These are phyloP conservation scores for Prionchulus punctatus DNA, from an alignment of 2,888 invertebrate genomes.

Conservation along the genomic window DNA sequence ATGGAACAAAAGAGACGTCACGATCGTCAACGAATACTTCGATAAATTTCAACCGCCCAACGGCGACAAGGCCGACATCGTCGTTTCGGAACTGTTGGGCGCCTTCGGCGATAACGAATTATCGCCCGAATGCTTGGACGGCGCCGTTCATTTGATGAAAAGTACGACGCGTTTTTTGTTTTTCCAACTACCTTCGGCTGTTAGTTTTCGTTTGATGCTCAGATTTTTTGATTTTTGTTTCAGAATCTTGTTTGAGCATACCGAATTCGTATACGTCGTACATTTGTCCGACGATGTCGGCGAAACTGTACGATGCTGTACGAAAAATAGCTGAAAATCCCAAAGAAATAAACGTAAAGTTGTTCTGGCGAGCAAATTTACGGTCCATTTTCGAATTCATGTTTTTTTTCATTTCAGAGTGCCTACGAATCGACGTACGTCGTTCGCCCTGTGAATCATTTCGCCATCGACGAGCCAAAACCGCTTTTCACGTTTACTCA, in stretches of 20 bases:
- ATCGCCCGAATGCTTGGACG: slow-evolving; percentile 60
- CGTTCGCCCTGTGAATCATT: slow-evolving; percentile 69
- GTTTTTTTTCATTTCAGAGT: slow-evolving; percentile 28
- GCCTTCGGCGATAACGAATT: slow-evolving; percentile 98
- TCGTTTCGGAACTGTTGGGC: slow-evolving; percentile 85
- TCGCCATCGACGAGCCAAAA: slow-evolving; percentile 55
- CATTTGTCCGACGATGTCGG: slow-evolving; percentile 76
- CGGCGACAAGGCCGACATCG: slow-evolving; percentile 68
- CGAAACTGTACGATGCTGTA: slow-evolving; percentile 65
- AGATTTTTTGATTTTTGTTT: neutral
- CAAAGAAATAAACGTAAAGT: slow-evolving; percentile 19
- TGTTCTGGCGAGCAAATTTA: slow-evolving; percentile 1
- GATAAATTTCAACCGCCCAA: slow-evolving; percentile 29
- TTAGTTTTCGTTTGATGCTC: neutral
- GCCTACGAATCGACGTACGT: slow-evolving; percentile 73
- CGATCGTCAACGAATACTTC: slow-evolving; percentile 39
- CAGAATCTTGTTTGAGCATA: slow-evolving; percentile 43
- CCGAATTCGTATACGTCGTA: slow-evolving; percentile 75
- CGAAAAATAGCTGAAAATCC: too few relatives aligned
- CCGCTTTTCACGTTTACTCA: slow-evolving; percentile 71
- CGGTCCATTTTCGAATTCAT: neutral
- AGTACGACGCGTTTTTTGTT: slow-evolving; percentile 19
- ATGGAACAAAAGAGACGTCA: slow-evolving; percentile 24
- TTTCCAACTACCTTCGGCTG: neutral
- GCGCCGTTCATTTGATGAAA: slow-evolving; percentile 37